phyloP scores from a whole-genome alignment of 2,113 vertebrate species.

The Tetrao urogallus region DNA sequence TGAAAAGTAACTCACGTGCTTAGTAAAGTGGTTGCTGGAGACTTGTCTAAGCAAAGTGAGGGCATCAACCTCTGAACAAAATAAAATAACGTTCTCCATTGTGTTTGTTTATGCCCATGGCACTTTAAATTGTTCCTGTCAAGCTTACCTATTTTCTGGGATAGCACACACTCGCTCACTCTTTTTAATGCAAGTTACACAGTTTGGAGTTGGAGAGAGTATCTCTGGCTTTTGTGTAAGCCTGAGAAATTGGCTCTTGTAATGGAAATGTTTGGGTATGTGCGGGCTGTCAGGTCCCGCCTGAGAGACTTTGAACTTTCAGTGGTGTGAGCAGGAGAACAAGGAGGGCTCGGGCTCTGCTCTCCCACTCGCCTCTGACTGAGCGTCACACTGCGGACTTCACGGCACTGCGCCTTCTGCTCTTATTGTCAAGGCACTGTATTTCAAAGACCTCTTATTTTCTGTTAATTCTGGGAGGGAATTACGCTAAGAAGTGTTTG shows the following conservation, averaged over 20 bases:
- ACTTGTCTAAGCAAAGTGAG: constrained; percentile 8
- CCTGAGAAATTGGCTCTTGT: neutral
- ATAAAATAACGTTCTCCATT: constrained; percentile 51
- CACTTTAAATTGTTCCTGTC: constrained; percentile 59
- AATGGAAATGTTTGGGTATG: constrained; percentile 6
- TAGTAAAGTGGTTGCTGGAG: constrained; percentile 18
- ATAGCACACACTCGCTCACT: neutral
- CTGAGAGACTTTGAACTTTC: neutral
- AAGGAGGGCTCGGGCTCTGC: neutral
- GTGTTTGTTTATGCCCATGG: constrained; percentile 67
- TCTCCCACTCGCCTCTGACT: neutral
- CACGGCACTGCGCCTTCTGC: neutral
- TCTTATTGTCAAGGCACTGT: neutral
- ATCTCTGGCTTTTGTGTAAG: neutral
- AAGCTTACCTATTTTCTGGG: constrained; percentile 64
- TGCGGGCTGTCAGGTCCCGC: neutral
- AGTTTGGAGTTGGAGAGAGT: neutral
- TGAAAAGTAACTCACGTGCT: neutral
- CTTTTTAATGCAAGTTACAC: constrained; percentile 22
- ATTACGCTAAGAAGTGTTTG: neutral
- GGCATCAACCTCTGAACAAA: constrained; percentile 30
- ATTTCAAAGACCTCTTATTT: neutral
- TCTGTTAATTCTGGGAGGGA: neutral
- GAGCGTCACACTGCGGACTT: neutral
- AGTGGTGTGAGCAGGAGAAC: neutral